Evolutionary conservation across 1,140 invertebrate species (phyloP).

Genomic region (Drosophila murphyi): DNA sequence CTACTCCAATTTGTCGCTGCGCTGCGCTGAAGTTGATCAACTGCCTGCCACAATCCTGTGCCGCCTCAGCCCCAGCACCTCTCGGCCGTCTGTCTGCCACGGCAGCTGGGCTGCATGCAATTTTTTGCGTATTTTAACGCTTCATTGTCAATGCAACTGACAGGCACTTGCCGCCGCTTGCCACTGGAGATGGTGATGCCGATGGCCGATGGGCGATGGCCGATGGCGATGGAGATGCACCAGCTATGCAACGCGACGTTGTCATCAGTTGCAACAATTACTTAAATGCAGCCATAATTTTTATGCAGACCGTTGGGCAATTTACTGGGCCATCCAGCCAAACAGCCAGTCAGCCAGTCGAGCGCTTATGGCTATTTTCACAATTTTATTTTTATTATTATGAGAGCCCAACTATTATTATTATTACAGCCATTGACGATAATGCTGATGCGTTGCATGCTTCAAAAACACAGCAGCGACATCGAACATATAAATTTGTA

Average conservation of each 20-base stretch:
- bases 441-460: conserved; percentile 20
- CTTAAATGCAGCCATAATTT: conserved; percentile 80
- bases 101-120: conserved; percentile 35
- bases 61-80: neutral
- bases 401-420: conserved; percentile 65
- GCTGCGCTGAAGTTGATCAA: conserved; percentile 67
- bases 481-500: neutral
- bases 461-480: conserved; percentile 20
- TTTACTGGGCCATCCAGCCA: conserved; percentile 61
- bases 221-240: conserved; percentile 7
- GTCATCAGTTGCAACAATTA: conserved; percentile 80
- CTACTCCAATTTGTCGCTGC: conserved; percentile 76
- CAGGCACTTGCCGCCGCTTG: conserved; percentile 49
- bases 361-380: conserved; percentile 63
- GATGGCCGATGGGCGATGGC: neutral
- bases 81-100: conserved; percentile 6
- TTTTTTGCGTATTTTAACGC: conserved; percentile 66
- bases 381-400: conserved; percentile 78
- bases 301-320: conserved; percentile 63
- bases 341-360: conserved; percentile 32
- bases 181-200: conserved; percentile 18
- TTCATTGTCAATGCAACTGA: conserved; percentile 67
- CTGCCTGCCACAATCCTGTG: conserved; percentile 37
- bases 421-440: conserved; percentile 71
- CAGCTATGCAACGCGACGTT: conserved; percentile 48